These are phyloP conservation scores for Laticauda laticaudata DNA, from an alignment of 2,113 vertebrate genomes.

Conservation along the genomic window DNA sequence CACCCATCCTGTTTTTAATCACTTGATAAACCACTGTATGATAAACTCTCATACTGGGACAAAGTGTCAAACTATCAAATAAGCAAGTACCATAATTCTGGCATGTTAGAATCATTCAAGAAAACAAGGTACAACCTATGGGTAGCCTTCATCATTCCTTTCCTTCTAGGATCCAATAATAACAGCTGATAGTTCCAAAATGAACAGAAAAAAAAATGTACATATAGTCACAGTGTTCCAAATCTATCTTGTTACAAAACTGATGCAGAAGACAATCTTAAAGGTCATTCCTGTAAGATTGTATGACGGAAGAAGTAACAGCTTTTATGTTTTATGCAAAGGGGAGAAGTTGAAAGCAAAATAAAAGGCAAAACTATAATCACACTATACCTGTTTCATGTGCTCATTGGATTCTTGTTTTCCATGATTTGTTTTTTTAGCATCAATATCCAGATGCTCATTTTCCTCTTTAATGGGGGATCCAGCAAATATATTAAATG, in stretches of 20 bases:
- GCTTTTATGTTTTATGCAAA: background rate
- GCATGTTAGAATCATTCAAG: background rate
- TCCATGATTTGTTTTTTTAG: conserved; percentile 61
- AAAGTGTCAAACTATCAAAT: background rate
- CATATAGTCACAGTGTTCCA: background rate
- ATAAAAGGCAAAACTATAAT: background rate
- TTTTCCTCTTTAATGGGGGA: conserved; percentile 83
- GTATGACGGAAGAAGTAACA: background rate
- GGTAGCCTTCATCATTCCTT: background rate
- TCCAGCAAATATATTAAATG: conserved; percentile 71
- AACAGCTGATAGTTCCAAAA: background rate
- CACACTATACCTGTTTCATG: conserved; percentile 66
- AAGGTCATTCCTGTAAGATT: background rate
- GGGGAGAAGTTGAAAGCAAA: background rate
- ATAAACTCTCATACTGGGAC: background rate
- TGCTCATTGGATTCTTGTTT: conserved; percentile 71
- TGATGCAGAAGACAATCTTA: background rate
- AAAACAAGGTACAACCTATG: background rate
- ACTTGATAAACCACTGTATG: background rate
- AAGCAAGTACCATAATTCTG: background rate
- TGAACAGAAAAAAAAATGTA: background rate
- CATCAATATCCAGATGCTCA: conserved; percentile 61
- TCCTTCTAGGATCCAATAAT: background rate
- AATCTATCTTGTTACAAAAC: background rate
- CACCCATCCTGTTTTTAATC: background rate